Conservation (phyloP, 2,888 invertebrate species). For the Eupeodes latifasciatus region DNA sequence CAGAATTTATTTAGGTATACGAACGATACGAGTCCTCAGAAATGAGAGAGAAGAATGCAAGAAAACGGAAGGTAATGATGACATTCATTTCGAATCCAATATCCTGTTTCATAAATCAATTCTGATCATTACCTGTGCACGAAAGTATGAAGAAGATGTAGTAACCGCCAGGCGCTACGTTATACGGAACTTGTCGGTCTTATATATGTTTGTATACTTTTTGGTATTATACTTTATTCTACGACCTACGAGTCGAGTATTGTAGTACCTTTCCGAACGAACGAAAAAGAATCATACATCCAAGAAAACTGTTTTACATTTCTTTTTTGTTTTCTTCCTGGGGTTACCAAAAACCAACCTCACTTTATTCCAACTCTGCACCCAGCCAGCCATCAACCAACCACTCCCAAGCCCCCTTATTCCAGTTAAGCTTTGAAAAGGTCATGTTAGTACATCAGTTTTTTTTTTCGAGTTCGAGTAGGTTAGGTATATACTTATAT, state of each 20-base stretch:
- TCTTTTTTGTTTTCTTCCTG: background rate
- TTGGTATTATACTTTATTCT: too few species aligned
- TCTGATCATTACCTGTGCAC: constrained; percentile 76
- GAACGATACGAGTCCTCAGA: background rate
- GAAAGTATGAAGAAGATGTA: constrained; percentile 56
- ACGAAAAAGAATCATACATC: constrained; percentile 12
- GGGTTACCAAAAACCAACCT: constrained; percentile 3
- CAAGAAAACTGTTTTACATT: constrained; percentile 24
- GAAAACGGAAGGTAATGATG: constrained; percentile 77
- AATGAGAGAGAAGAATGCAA: constrained; percentile 32
- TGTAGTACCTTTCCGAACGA: background rate
- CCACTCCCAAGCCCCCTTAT: background rate
- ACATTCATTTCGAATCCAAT: constrained; percentile 78
- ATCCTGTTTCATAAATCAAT: constrained; percentile 78
- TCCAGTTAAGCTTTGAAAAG: constrained; percentile 32
- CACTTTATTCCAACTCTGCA: background rate
- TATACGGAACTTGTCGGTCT: constrained; percentile 53
- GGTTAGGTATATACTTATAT: too few species aligned
- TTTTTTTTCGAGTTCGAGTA: background rate
- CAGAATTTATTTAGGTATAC: background rate
- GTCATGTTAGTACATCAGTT: constrained; percentile 57
- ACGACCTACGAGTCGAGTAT: too few species aligned
- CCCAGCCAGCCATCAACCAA: background rate
- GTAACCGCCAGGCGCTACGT: constrained; percentile 55
- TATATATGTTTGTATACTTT: background rate